Base-by-base conservation (phyloP, 1,140 invertebrate genomes). In the Holotrichia oblita region DNA sequence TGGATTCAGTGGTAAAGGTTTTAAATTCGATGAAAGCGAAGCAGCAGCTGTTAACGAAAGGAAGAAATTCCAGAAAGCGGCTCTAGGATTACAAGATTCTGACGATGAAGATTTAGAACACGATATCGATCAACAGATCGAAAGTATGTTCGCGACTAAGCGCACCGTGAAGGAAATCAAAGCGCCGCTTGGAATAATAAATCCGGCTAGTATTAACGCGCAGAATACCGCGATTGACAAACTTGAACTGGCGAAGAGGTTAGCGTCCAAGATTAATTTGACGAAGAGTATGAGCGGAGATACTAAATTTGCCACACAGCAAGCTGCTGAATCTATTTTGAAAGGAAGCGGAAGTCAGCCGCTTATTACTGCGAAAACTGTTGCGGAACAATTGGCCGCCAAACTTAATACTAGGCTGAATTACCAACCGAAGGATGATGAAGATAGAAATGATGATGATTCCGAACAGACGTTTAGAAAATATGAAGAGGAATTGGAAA, bases 21-120 rank as follows among this genome's bases (percentile, higher is more conserved):
- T 98, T 87, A 99, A 99, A 87, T 99, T 99, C 87, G 98, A 99
- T 87, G 98, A 99, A 86, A 95, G 95, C 6, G 99, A 99, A 88
- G 98, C 98, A 0, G 95, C 98, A 79, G 92, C 97, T 55, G 95
- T 94, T 0, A 97, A 96, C 82, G 97, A 99, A 82, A 98, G 98
- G 87, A 99, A 99, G 87, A 99, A 99, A 84, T 94, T 99, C 87
- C 97, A 99, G 87, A 99, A 99, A 87, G 97, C 97, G 20, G 98
- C 98, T 0, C 88, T 99, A 0, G 98, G 95, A 24, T 87, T 99
- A 2, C 94, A 97, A 83, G 98, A 99, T 87, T 99, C 97, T 0
- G 98, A 99, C 85, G 98, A 99, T 85, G 99, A 99, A 85, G 98
- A 99, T 84, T 93, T 98, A 77, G 98, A 98, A 86, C 94, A 97